Conservation (phyloP, 1,140 invertebrate genomes). For the Drosophila equinoxialis region DNA sequence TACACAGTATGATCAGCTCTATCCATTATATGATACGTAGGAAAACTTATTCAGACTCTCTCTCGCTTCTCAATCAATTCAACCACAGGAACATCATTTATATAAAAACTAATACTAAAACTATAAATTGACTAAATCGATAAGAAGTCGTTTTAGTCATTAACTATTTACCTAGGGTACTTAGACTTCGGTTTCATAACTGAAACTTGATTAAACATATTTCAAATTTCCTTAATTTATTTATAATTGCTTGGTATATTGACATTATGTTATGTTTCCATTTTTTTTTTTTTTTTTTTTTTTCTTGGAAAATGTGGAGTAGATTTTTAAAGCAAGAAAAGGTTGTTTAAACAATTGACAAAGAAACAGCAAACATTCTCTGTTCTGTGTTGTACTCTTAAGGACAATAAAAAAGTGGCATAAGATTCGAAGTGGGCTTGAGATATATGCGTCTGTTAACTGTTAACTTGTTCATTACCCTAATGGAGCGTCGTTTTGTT, state of each 20-base stretch:
- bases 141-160: too few relatives aligned
- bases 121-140: too few relatives aligned
- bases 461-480: conserved; percentile 82
- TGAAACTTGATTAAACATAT: neutral
- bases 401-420: conserved; percentile 60
- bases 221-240: conserved; percentile 70
- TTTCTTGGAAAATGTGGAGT: conserved; percentile 5
- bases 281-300: neutral
- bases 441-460: conserved; percentile 80
- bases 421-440: conserved; percentile 20
- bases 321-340: conserved; percentile 4
- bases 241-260: conserved; percentile 72
- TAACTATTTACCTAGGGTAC: neutral
- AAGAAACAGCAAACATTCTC: conserved; percentile 50
- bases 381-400: conserved; percentile 26
- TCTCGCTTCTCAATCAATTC: too few relatives aligned
- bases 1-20: too few relatives aligned
- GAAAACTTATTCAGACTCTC: too few relatives aligned
- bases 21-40: too few relatives aligned
- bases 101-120: too few relatives aligned
- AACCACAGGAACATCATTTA: too few relatives aligned
- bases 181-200: neutral
- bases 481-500: conserved; percentile 70
- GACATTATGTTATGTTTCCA: conserved; percentile 23
- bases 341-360: conserved; percentile 57